Evolutionary conservation across 2,888 invertebrate genomes (phyloP).

Genomic region (Sepioteuthis lessoniana): DNA sequence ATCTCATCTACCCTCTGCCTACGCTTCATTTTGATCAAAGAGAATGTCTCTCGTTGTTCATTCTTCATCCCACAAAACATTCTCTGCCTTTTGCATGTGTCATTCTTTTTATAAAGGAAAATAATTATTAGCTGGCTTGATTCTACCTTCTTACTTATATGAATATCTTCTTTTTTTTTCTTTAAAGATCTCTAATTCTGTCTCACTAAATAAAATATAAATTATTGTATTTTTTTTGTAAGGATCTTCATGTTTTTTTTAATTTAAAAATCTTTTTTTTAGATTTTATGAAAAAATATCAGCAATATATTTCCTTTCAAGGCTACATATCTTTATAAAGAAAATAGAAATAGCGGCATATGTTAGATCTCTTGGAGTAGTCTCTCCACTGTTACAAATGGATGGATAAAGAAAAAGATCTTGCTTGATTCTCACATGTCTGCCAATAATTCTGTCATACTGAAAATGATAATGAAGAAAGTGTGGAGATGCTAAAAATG

Average conservation of each 20-base stretch:
- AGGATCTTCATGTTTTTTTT: neutral
- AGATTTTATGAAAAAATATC: neutral
- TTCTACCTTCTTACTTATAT: conserved; percentile 7
- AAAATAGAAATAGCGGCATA: neutral
- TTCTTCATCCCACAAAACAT: neutral
- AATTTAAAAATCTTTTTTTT: too few species aligned
- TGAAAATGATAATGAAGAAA: conserved; percentile 21
- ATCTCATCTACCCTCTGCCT: neutral
- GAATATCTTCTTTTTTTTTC: neutral
- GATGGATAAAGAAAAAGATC: neutral
- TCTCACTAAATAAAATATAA: conserved; percentile 11
- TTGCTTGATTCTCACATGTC: neutral
- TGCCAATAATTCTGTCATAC: neutral
- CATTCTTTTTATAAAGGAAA: conserved; percentile 18
- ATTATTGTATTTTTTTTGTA: neutral
- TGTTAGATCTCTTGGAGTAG: conserved; percentile 6
- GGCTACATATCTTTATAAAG: neutral
- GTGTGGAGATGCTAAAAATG: neutral
- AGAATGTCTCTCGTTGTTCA: neutral
- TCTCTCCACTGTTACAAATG: neutral
- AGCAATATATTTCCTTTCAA: conserved; percentile 33
- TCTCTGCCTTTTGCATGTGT: neutral
- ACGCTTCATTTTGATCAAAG: conserved; percentile 7
- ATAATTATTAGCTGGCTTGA: conserved; percentile 20
- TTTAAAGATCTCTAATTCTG: neutral